Evolutionary conservation across 2,113 vertebrate genomes (phyloP), one percentile per base, ranked within the genome.

Genomic region (Xiphophorus couchianus): DNA sequence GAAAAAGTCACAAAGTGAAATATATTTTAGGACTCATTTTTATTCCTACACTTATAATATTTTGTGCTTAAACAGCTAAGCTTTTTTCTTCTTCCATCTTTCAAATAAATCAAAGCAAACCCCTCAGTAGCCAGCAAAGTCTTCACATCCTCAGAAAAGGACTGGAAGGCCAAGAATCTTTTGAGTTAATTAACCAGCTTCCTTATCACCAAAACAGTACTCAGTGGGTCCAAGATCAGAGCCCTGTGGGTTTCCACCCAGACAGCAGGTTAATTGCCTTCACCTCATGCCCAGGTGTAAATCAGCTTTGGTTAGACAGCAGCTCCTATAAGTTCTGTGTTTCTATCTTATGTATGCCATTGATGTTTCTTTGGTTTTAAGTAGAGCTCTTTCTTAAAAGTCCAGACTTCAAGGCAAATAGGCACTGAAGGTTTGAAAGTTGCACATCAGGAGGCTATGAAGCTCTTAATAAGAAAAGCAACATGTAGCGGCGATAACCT

Each of bases 251-350:
- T 66, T 75, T 83, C 75, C 68, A 14, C 75, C 62, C 74, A 64
- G 68, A 31, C 78, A 25, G 79, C 80, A 31, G 90, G 90, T 89
- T 91, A 91, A 91, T 91, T 90, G 89, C 86, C 74, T 86, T 89
- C 85, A 84, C 89, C 90, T 86, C 70, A 5, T 8, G 4, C 85
- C 30, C 82, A 4, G 76, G 54, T 70, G 87, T 65, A 42, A 68
- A 51, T 44, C 61, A 37, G 69, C 76, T 31, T 66, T 60, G 77
- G 84, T 86, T 87, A 83, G 84, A 73, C 42, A 22, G 75, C 75
- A 25, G 61, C 65, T 73, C 48, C 1, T 4, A 0, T 37, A 44
- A 74, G 74, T 68, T 5, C 35, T 28, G 22, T 13, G 15, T 62
- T 39, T 39, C 6, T 28, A 8, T 35, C 17, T 30, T 39, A n/a